Conservation (phyloP, 1,140 invertebrate genomes). For the Halyomorpha halys region DNA sequence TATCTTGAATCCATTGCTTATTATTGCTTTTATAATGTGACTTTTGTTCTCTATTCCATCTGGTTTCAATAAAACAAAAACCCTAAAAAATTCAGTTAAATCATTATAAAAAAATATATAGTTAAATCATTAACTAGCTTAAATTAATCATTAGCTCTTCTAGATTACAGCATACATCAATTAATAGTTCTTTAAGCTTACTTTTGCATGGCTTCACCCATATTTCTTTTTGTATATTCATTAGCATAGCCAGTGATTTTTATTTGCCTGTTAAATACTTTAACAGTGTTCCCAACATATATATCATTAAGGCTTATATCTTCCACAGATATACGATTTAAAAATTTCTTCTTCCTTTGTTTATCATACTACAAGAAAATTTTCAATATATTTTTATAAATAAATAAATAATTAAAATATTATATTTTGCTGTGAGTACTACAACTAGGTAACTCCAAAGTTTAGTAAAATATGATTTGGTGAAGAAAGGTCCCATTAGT, state of each 20-base stretch:
- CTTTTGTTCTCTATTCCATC: conserved; percentile 56
- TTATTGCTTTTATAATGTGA: conserved; percentile 57
- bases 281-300: conserved; percentile 63
- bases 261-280: conserved; percentile 64
- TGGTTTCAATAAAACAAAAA: conserved; percentile 67
- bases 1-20: conserved; percentile 55
- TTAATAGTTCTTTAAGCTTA: conserved; percentile 34
- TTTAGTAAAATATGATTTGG: too few relatives aligned
- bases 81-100: conserved; percentile 42
- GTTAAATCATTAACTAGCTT: not conserved
- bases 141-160: not conserved
- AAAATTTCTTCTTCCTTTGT: conserved; percentile 59
- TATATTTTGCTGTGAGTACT: too few relatives aligned
- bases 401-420: too few relatives aligned
- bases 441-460: too few relatives aligned
- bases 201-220: conserved; percentile 49
- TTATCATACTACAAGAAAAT: conserved; percentile 57
- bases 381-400: too few relatives aligned
- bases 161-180: too few relatives aligned
- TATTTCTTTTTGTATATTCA: conserved; percentile 47
- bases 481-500: too few relatives aligned
- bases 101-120: not conserved
- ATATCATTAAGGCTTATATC: conserved; percentile 56
- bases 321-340: conserved; percentile 59
- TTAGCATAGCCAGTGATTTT: conserved; percentile 70